Percentiles rank a stretch among this genome's conserved stretches.
phyloP scores from a whole-genome alignment of 2,797 vertebrate genomes.

The Gobionotothen gibberifrons region DNA sequence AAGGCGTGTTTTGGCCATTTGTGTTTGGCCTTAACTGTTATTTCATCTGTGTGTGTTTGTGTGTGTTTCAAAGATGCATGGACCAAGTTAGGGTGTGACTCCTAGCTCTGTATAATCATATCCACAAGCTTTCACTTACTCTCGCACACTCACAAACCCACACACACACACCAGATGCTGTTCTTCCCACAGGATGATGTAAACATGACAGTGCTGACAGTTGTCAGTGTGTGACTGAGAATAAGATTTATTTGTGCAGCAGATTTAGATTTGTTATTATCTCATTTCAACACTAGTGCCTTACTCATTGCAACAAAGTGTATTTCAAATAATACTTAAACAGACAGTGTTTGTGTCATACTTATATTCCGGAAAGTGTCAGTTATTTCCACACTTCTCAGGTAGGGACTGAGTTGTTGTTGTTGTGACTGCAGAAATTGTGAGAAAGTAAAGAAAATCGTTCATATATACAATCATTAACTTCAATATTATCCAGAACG shows the following conservation, averaged over 20 bases:
- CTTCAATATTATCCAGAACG: no score
- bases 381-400: not conserved
- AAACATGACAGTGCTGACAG: constrained; percentile 25
- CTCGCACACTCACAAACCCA: not conserved
- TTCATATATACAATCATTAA: no score
- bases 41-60: constrained; percentile 27
- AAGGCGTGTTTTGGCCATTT: constrained; percentile 39
- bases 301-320: constrained; percentile 7
- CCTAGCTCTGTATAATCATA: constrained; percentile 53
- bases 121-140: constrained; percentile 37
- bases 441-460: no score
- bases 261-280: constrained; percentile 18
- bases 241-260: not conserved
- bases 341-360: no score
- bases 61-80: constrained; percentile 12
- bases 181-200: constrained; percentile 43
- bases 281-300: not conserved
- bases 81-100: constrained; percentile 59
- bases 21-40: constrained; percentile 34
- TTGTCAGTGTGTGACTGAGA: constrained; percentile 8
- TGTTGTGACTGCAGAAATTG: no score
- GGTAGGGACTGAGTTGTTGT: no score
- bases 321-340: not conserved
- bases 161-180: constrained; percentile 34
- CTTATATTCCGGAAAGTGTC: not conserved